Evolutionary conservation across 2,797 vertebrate species (phyloP).

Genomic region (Acipenser transmontanus): DNA sequence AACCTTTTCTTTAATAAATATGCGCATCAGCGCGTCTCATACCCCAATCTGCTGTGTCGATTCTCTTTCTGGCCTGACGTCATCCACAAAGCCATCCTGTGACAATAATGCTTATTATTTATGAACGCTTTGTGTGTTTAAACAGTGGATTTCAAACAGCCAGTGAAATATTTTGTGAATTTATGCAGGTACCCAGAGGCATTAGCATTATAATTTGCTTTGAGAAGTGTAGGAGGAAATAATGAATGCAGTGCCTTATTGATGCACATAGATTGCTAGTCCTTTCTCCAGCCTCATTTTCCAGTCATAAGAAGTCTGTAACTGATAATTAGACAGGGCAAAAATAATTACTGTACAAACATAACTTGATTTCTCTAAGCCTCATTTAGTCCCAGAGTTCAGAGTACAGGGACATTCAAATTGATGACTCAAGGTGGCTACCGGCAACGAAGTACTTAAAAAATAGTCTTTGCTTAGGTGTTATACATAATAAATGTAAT

Average conservation of each 20-base stretch:
- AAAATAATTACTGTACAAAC: constrained; percentile 50
- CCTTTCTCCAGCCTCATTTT: constrained; percentile 20
- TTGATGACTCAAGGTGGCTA: too few relatives aligned
- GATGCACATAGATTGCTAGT: constrained; percentile 42
- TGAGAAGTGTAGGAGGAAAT: constrained; percentile 46
- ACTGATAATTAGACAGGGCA: constrained; percentile 41
- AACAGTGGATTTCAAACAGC: constrained; percentile 33
- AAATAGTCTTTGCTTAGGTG: too few relatives aligned
- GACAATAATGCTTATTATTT: neutral
- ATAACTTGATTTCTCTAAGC: constrained; percentile 16
- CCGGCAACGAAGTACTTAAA: too few relatives aligned
- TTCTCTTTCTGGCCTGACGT: too few relatives aligned
- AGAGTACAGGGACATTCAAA: too few relatives aligned
- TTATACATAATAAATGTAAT: too few relatives aligned
- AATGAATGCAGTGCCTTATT: constrained; percentile 67
- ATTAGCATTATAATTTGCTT: constrained; percentile 45
- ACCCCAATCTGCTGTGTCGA: too few relatives aligned
- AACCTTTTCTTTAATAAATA: too few relatives aligned
- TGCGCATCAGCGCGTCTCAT: too few relatives aligned
- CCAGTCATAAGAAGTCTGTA: constrained; percentile 19
- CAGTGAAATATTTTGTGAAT: constrained; percentile 18
- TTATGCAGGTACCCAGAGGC: constrained; percentile 37
- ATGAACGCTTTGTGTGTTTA: constrained; percentile 27
- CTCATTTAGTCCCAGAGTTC: neutral
- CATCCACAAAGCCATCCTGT: too few relatives aligned